Evolutionary conservation across 2,113 vertebrate species (phyloP).

Genomic region (Bubo scandiacus): DNA sequence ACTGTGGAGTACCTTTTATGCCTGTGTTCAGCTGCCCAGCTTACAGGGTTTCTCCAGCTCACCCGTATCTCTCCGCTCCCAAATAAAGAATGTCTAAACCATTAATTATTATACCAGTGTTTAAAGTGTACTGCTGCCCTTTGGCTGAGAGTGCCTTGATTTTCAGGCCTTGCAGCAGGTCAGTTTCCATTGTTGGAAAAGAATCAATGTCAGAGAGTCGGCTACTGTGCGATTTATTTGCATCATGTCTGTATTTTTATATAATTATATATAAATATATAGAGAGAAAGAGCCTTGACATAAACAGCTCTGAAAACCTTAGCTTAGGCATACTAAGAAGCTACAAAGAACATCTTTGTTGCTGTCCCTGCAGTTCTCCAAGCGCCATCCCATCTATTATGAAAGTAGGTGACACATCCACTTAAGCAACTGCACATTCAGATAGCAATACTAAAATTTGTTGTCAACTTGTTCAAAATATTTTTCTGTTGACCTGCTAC

Average conservation of each 20-base stretch:
- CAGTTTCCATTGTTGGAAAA: background rate
- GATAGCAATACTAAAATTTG: background rate
- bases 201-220: background rate
- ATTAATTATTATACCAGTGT: background rate
- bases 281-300: background rate
- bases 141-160: background rate
- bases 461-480: background rate
- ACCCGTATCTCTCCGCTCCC: background rate
- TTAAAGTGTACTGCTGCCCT: background rate
- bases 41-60: background rate
- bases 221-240: background rate
- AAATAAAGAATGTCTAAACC: background rate
- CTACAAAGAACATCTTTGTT: background rate
- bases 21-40: background rate
- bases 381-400: background rate
- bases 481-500: background rate
- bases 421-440: background rate
- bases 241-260: background rate
- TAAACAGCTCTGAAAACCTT: background rate
- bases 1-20: slow-evolving; percentile 4
- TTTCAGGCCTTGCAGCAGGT: background rate
- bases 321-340: background rate
- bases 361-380: background rate
- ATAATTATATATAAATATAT: background rate
- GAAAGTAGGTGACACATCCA: background rate